Evolutionary conservation across 2,113 vertebrate species (phyloP).

Genomic region (Petrocephalus zakoni): DNA sequence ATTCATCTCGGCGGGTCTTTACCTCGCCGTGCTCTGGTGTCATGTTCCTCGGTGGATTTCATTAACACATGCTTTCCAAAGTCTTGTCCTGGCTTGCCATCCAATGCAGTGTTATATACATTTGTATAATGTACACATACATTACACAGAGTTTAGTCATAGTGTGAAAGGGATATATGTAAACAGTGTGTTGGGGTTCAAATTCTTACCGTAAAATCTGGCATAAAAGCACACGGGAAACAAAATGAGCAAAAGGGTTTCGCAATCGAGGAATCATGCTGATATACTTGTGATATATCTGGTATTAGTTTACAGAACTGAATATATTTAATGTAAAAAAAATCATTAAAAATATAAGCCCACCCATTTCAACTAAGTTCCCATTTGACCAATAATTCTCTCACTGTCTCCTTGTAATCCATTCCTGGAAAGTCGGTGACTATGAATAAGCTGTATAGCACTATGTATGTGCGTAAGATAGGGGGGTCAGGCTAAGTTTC

Average conservation of each 20-base stretch:
- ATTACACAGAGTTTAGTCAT: background rate
- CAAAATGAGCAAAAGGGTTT: slow-evolving; percentile 13
- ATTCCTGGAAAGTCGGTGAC: background rate
- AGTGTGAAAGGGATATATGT: background rate
- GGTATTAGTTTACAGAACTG: slow-evolving; percentile 25
- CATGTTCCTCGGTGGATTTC: background rate
- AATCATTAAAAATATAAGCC: background rate
- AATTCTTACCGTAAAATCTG: background rate
- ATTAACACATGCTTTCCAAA: background rate
- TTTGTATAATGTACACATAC: background rate
- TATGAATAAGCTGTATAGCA: background rate
- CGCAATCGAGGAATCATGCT: slow-evolving; percentile 14
- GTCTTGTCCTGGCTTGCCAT: background rate
- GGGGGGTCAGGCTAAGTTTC: background rate
- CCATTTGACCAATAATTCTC: background rate
- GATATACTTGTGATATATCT: slow-evolving; percentile 18
- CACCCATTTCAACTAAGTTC: background rate
- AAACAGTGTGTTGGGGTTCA: background rate
- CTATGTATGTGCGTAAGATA: background rate
- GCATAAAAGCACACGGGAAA: background rate
- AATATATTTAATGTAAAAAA: slow-evolving; percentile 26
- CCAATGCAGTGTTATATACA: background rate
- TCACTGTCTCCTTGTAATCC: background rate
- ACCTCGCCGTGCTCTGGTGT: background rate
- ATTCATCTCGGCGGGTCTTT: background rate